phyloP scores from a whole-genome alignment of 2,888 invertebrate genomes.

The Phengaris arion region DNA sequence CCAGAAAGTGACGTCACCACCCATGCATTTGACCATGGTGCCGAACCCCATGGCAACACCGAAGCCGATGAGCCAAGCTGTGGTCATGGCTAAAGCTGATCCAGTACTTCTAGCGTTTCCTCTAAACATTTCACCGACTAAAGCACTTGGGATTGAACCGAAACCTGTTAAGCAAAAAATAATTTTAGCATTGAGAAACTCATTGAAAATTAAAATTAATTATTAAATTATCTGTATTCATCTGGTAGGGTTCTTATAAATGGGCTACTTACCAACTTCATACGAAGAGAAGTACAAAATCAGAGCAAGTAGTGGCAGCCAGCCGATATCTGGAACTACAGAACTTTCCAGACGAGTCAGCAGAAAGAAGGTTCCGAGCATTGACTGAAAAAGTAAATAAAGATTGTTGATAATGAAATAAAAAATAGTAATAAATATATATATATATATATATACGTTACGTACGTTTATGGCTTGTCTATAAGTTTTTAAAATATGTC shows the following conservation, averaged over 20 bases:
- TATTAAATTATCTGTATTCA: no score
- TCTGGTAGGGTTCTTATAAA: no score
- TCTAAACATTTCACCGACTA: constrained; percentile 51
- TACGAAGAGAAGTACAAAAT: constrained; percentile 51
- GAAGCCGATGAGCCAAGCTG: constrained; percentile 52
- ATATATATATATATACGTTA: no score
- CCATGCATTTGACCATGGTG: constrained; percentile 45
- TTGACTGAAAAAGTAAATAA: constrained; percentile 42
- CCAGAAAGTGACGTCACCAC: constrained; percentile 50
- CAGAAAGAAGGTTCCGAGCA: constrained; percentile 48
- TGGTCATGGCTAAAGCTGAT: constrained; percentile 50
- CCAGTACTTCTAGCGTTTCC: constrained; percentile 50
- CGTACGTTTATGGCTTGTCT: no score
- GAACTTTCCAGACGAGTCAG: constrained; percentile 41
- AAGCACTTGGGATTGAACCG: constrained; percentile 49
- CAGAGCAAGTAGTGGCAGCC: constrained; percentile 48
- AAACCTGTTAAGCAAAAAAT: constrained; percentile 43
- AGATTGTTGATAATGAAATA: background rate
- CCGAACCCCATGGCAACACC: constrained; percentile 48
- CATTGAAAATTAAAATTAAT: no score
- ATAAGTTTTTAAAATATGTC: no score
- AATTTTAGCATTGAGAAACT: no score
- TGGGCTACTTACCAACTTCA: constrained; percentile 45
- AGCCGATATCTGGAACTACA: constrained; percentile 42
- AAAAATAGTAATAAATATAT: background rate